A percentile compares a stretch with the other conserved stretches of the same genome.
These are phyloP conservation scores for Sinhomidia bicolor DNA, from an alignment of 2,888 invertebrate species.

Conservation along the genomic window DNA sequence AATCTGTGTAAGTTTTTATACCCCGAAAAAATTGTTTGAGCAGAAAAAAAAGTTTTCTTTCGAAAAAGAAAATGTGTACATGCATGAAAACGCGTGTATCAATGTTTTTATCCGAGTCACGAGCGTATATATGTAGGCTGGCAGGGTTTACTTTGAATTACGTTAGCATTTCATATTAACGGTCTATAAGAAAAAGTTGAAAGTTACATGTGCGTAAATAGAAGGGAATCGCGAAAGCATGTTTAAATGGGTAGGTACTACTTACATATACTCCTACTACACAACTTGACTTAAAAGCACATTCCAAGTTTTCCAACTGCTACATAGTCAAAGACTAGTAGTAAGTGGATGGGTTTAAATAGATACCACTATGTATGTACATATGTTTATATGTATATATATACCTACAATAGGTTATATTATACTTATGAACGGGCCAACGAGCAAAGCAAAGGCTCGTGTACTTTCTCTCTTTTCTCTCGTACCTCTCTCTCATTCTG, in stretches of 20 bases:
- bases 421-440: background rate
- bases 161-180: background rate
- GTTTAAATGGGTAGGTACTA: conserved; percentile 27
- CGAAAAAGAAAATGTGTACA: background rate
- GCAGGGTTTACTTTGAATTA: background rate
- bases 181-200: conserved; percentile 39
- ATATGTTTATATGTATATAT: too few relatives aligned
- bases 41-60: background rate
- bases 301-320: background rate
- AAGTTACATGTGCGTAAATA: conserved; percentile 51
- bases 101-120: background rate
- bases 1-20: too few relatives aligned
- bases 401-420: too few relatives aligned
- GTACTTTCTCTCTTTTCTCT: conserved; percentile 12
- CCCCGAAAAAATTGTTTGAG: background rate
- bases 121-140: background rate
- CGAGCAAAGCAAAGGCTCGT: conserved; percentile 17
- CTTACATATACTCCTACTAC: background rate
- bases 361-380: too few relatives aligned
- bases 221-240: conserved; percentile 24
- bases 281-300: too few relatives aligned
- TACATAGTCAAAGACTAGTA: background rate
- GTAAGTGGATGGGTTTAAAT: too few relatives aligned
- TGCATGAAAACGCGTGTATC: conserved; percentile 3
- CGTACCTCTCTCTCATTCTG: conserved; percentile 30